Conservation (phyloP, 2,888 invertebrate genomes). For the Orthosia gothica region DNA sequence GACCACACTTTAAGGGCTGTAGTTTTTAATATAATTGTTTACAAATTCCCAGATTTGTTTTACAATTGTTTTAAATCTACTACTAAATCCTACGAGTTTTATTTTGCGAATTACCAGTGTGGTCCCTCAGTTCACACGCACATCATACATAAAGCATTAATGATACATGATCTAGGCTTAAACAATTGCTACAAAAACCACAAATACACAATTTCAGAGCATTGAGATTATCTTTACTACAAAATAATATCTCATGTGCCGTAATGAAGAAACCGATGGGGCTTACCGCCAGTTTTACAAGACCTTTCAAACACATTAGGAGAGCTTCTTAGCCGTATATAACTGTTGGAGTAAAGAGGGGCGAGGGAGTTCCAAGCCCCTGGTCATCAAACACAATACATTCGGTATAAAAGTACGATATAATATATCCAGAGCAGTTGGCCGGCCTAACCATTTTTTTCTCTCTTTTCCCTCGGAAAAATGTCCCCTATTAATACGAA, state of each 20-base stretch:
- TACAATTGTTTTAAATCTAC: no score
- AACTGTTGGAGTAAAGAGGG: constrained; percentile 3
- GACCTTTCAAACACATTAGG: constrained; percentile 23
- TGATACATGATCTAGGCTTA: neutral
- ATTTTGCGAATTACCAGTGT: no score
- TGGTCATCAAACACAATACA: constrained; percentile 75
- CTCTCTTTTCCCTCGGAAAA: constrained; percentile 68
- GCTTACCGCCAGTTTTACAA: constrained; percentile 33
- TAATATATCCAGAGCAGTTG: constrained; percentile 73
- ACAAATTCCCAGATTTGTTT: no score
- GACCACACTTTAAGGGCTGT: no score
- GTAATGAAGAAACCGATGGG: constrained; percentile 74
- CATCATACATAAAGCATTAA: neutral
- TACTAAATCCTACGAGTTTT: no score
- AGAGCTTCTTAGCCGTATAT: constrained; percentile 4
- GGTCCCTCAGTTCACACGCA: no score
- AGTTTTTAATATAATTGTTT: no score
- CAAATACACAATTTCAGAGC: constrained; percentile 35
- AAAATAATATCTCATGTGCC: constrained; percentile 59
- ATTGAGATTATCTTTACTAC: constrained; percentile 68
- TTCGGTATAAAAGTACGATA: constrained; percentile 70
- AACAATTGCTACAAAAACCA: constrained; percentile 8
- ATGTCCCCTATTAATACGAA: constrained; percentile 79
- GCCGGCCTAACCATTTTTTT: constrained; percentile 73
- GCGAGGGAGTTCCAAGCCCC: constrained; percentile 47